Base-by-base conservation (phyloP, 1,140 invertebrate species). In the Catajapyx aquilonaris region DNA sequence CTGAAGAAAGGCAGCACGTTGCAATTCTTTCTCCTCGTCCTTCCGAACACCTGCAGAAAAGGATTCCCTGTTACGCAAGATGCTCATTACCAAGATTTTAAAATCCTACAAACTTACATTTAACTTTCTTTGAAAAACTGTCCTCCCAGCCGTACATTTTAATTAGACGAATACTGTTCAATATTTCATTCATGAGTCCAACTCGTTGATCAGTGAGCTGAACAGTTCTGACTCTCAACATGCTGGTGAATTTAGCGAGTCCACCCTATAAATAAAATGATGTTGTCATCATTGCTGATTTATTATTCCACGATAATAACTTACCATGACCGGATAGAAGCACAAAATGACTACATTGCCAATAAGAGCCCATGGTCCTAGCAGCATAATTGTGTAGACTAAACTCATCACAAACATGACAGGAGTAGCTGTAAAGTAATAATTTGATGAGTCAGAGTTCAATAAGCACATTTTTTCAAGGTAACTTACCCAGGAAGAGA, bases 91-190 rank as follows among this genome's bases (percentile, higher is more conserved):
- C 25, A 40, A 36, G 2, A 37, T 10, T 28, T 22, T n/a, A n/a
- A n/a, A n/a, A n/a, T n/a, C n/a, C n/a, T n/a, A n/a, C n/a, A n/a
- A 23, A 36, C 40, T 38, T 40, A 45, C 48, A 38, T 35, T 34
- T 25, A 13, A 49, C 39, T 37, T 48, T 49, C 2, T 46, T 31
- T 7, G 21, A 35, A 47, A 68, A 67, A 9, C 57, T 49, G 31
- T 57, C 50, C 46, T 67, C 65, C 65, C 65, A 67, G 2, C 54
- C 64, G 44, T 68, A 65, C 57, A 68, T 60, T 52, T 67, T 67
- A 43, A 67, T 59, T 11, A 51, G 36, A 9, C 47, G 38, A 39
- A 51, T 49, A 19, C 41, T 47, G 39, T 48, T 49, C 1, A 51
- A 23, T 16, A 51, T 47, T 40, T 51, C 49, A 33, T 40, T 51